Evolutionary conservation across 2,888 invertebrate species (phyloP).

Genomic region (Drosophila borborema): DNA sequence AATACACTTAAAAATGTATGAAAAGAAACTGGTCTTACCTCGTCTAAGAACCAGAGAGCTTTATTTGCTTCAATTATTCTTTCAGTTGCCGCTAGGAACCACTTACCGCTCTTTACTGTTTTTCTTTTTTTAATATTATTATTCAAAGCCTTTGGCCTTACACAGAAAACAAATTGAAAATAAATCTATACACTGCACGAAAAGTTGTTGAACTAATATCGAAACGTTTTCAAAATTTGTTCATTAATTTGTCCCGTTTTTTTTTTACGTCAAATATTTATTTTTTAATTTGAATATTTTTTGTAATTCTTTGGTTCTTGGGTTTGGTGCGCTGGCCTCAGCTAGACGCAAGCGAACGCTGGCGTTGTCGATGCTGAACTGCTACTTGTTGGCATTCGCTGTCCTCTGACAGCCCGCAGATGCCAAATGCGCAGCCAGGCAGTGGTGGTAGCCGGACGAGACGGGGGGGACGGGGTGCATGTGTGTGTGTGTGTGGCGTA

Average conservation of each 20-base stretch:
- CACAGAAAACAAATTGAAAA: conserved; percentile 9
- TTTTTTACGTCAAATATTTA: not conserved
- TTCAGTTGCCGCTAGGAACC: conserved; percentile 6
- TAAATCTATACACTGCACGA: conserved; percentile 1
- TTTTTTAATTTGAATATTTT: conserved; percentile 2
- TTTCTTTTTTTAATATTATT: not conserved
- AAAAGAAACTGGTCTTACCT: not conserved
- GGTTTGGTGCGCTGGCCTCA: conserved; percentile 41
- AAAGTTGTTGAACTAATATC: not conserved
- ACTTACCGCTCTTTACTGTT: conserved; percentile 27
- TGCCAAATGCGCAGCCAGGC: conserved; percentile 45
- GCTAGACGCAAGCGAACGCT: conserved; percentile 70
- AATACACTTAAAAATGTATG: not conserved
- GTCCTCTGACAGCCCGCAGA: conserved; percentile 59
- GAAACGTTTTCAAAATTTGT: not conserved
- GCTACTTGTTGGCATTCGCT: conserved; percentile 76
- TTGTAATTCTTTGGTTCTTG: not conserved
- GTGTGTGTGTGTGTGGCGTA: conserved; percentile 8
- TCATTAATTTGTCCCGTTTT: not conserved
- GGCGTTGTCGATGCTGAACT: conserved; percentile 76
- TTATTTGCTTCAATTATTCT: conserved; percentile 7
- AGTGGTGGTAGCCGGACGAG: not conserved
- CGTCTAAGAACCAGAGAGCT: conserved; percentile 4
- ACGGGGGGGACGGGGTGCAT: too few species aligned
- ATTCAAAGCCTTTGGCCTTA: not conserved